Evolutionary conservation across 2,797 vertebrate genomes (phyloP).

Genomic region (Sandelia bainsii): DNA sequence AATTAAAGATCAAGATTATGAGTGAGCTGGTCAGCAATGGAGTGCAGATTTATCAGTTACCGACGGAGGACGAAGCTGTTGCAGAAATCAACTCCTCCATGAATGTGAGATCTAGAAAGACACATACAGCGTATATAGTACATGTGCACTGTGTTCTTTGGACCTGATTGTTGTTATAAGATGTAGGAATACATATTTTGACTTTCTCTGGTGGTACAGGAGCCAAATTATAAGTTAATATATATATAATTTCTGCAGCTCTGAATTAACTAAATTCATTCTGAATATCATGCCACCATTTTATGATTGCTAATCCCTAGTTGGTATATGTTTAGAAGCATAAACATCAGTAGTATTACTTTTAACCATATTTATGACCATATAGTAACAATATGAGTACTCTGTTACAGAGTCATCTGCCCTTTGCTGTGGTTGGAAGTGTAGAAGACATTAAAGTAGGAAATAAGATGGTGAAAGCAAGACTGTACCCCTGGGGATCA

Average conservation of each 20-base stretch:
- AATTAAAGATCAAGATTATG: slow-evolving; percentile 99
- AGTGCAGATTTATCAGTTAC: slow-evolving; percentile 98
- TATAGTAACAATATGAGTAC: not conserved
- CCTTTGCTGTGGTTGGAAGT: slow-evolving; percentile 97
- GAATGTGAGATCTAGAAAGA: slow-evolving; percentile 89
- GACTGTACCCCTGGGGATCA: slow-evolving; percentile 97
- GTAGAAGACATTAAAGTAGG: slow-evolving; percentile 94
- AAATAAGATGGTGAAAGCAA: slow-evolving; percentile 95
- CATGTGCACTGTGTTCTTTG: not conserved
- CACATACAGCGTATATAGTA: not conserved
- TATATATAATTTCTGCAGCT: not conserved
- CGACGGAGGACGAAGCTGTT: slow-evolving; percentile 94
- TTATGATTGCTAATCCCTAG: not conserved
- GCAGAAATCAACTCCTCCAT: slow-evolving; percentile 96
- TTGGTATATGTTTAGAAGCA: not conserved
- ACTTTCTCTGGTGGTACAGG: not conserved
- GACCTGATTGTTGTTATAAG: not conserved
- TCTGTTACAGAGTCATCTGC: slow-evolving; percentile 89
- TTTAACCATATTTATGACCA: not conserved
- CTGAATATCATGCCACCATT: not conserved
- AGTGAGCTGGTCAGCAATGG: slow-evolving; percentile 98
- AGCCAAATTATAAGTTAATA: not conserved
- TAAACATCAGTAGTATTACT: not conserved
- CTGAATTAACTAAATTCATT: not conserved
- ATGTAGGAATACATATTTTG: not conserved